Percentiles rank a stretch among this genome's conserved stretches.
Evolutionary conservation across 1,140 invertebrate genomes (phyloP).

Genomic region (Elymnias hypermnestra): DNA sequence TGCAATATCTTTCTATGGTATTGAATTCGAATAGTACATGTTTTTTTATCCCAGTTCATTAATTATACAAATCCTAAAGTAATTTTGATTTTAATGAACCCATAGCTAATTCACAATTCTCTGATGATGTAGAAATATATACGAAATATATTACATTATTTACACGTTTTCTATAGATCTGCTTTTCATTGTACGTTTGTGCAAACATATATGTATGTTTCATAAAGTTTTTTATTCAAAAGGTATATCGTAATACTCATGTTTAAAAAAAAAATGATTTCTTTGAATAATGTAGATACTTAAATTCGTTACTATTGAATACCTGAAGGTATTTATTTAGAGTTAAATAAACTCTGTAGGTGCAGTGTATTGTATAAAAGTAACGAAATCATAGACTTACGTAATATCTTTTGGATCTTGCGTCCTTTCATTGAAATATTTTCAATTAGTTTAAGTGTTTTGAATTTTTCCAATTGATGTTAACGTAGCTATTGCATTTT

Average conservation of each 20-base stretch:
- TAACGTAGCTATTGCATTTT: constrained; percentile 10
- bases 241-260: no score
- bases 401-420: not conserved
- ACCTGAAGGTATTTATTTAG: not conserved
- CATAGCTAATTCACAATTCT: no score
- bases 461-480: not conserved
- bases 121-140: no score
- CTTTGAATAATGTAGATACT: not conserved
- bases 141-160: not conserved
- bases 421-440: no score
- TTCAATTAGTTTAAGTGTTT: not conserved
- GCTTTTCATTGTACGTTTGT: no score
- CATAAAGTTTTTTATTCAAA: no score
- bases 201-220: no score
- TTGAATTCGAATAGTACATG: constrained; percentile 4
- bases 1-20: constrained; percentile 6
- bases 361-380: not conserved
- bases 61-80: not conserved
- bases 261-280: not conserved
- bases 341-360: not conserved
- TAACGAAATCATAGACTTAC: not conserved
- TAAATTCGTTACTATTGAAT: not conserved
- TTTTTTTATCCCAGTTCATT: constrained; percentile 7
- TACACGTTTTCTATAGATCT: not conserved
- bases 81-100: no score